A percentile compares a stretch with the other conserved stretches of the same genome.
Conservation (phyloP, 2,888 invertebrate species). For the Caradrina clavipalpis region DNA sequence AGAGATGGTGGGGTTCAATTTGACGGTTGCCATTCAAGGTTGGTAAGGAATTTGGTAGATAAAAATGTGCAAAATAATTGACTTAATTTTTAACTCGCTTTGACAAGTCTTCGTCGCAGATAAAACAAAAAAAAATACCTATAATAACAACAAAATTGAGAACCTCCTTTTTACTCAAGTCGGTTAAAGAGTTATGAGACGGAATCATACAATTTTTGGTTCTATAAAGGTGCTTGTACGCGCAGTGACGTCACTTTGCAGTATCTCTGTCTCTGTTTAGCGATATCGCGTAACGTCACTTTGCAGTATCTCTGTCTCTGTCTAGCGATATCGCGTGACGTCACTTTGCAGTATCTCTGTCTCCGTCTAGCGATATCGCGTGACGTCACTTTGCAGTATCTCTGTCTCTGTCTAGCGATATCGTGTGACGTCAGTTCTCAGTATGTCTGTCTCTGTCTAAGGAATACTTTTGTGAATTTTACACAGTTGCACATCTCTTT, state of each 20-base stretch:
- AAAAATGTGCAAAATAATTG: too few relatives aligned
- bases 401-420: conserved; percentile 2
- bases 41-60: not conserved
- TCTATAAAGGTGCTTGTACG: not conserved
- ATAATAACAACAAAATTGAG: too few relatives aligned
- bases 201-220: not conserved
- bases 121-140: too few relatives aligned
- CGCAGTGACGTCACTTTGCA: not conserved
- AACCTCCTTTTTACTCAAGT: too few relatives aligned
- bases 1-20: not conserved
- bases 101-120: too few relatives aligned
- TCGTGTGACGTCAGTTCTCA: not conserved
- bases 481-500: too few relatives aligned
- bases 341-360: not conserved
- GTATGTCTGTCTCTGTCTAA: not conserved
- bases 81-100: too few relatives aligned
- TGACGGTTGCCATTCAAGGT: conserved; percentile 5
- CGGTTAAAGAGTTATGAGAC: not conserved
- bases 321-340: not conserved
- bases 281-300: not conserved
- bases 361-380: not conserved
- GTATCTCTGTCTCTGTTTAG: not conserved
- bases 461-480: not conserved
- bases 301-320: not conserved
- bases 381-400: not conserved